Evolutionary conservation across 2,888 invertebrate genomes (phyloP).

Genomic region (Cataglyphis altisquamis): DNA sequence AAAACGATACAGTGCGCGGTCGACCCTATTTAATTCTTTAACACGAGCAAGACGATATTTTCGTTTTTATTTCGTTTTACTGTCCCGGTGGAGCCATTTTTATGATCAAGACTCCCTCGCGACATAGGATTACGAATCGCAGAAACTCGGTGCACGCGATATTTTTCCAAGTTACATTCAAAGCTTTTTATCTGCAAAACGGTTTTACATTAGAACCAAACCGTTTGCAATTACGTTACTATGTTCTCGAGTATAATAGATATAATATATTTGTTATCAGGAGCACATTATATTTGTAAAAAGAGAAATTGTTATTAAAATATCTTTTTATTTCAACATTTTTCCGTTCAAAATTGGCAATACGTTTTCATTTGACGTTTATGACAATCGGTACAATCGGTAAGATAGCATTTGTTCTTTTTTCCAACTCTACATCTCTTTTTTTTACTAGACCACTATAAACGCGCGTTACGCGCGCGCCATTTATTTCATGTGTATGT

Average conservation of each 20-base stretch:
- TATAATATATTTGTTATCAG: slow-evolving; percentile 10
- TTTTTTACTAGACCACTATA: not conserved
- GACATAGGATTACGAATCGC: slow-evolving; percentile 37
- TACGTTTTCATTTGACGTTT: slow-evolving; percentile 15
- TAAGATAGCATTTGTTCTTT: not conserved
- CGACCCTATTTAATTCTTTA: slow-evolving; percentile 58
- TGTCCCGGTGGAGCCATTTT: slow-evolving; percentile 7
- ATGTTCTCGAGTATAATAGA: not conserved
- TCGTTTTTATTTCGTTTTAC: slow-evolving; percentile 29
- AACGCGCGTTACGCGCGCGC: too few relatives aligned
- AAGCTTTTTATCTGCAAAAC: slow-evolving; percentile 1
- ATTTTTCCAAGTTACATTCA: slow-evolving; percentile 6
- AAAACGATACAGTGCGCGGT: slow-evolving; percentile 25
- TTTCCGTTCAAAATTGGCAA: not conserved
- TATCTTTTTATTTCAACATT: not conserved
- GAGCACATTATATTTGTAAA: not conserved
- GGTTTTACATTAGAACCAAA: not conserved
- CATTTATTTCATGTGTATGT: too few relatives aligned
- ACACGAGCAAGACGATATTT: slow-evolving; percentile 33
- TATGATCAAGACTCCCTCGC: slow-evolving; percentile 32
- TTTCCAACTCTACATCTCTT: not conserved
- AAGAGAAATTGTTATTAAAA: not conserved
- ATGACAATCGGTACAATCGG: not conserved
- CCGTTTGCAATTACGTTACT: not conserved
- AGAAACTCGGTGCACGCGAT: slow-evolving; percentile 37